A percentile compares a stretch with the other conserved stretches of the same genome.
phyloP scores from a whole-genome alignment of 1,140 invertebrate species.

The Eulimnadia texana region DNA sequence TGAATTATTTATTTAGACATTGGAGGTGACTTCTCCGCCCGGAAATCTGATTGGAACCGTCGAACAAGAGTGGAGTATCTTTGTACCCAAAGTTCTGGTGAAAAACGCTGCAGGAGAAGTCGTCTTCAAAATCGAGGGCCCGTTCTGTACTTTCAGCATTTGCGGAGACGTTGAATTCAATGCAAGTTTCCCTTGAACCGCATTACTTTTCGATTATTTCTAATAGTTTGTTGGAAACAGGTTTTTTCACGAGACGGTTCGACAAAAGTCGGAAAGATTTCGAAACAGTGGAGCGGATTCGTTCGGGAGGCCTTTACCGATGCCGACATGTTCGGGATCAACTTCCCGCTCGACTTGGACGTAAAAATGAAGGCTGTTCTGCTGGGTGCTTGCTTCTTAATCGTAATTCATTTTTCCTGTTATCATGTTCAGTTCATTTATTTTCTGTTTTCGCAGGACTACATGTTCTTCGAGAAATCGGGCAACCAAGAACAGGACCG shows the following conservation, averaged over 20 bases:
- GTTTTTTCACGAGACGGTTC: conserved; percentile 22
- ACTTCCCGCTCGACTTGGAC: conserved; percentile 33
- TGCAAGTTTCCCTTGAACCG: conserved; percentile 24
- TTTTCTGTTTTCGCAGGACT: conserved; percentile 41
- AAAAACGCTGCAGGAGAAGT: conserved; percentile 58
- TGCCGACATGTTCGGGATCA: conserved; percentile 33
- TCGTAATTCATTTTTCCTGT: conserved; percentile 25
- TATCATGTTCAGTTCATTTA: neutral
- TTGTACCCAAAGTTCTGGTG: conserved; percentile 59
- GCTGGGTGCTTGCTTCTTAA: conserved; percentile 33
- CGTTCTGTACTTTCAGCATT: conserved; percentile 59
- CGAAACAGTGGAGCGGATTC: conserved; percentile 33
- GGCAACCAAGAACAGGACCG: conserved; percentile 28
- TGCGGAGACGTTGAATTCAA: conserved; percentile 64
- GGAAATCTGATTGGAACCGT: conserved; percentile 58
- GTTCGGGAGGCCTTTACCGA: conserved; percentile 33
- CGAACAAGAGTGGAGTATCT: conserved; percentile 71
- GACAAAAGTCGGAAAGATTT: conserved; percentile 30
- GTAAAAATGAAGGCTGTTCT: conserved; percentile 32
- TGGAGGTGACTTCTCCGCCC: conserved; percentile 56
- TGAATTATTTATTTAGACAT: conserved; percentile 28
- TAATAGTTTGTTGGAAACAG: neutral
- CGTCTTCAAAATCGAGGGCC: conserved; percentile 68
- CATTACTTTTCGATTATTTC: neutral
- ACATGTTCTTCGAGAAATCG: conserved; percentile 52